Base-by-base conservation (phyloP, 1,140 invertebrate species). In the Augochlora pura region DNA sequence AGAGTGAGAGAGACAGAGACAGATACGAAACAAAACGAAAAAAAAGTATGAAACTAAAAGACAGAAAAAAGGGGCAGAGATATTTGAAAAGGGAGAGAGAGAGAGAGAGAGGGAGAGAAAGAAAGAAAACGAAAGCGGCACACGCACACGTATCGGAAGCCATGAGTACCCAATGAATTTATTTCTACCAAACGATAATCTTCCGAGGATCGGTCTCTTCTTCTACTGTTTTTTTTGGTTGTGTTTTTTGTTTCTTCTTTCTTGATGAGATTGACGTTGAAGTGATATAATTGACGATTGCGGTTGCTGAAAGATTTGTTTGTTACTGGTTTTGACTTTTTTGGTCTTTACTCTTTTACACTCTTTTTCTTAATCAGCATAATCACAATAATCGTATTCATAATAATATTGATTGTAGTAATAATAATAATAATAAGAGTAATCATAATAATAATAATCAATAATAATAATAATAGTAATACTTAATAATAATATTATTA, bases 301-400 rank as follows among this genome's bases (percentile, higher is more conserved):
- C 90, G 89, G 90, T 91, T 92, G 91, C 90, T 92, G 91, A 92
- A 85, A 91, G 91, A 92, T 88, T 92, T 91, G 91, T 90, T 92
- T 93, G 91, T 90, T 91, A 89, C 85, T 91, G 88, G 88, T 90
- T 92, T 91, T 90, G 82, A 86, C 83, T 91, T 91, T 85, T 89
- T 78, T 84, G 75, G 77, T 87, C 82, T 88, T 86, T 83, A 87
- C 91, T 90, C 90, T 91, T 89, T 84, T 86, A 89, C 85, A 80
- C 80, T 89, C 82, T 90, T 90, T 89, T 87, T 90, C 87, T 90
- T 92, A 91, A 91, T 91, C 88, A 91, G 82, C 86, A 88, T 91
- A 87, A 85, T 86, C 59, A 87, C 82, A 76, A 77, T 71, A 52
- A 78, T 65, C 57, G 32, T 54, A 69, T 67, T 88, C 87, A 89